These are phyloP conservation scores for Carabus problematicus DNA, from an alignment of 2,888 invertebrate species.

Conservation along the genomic window DNA sequence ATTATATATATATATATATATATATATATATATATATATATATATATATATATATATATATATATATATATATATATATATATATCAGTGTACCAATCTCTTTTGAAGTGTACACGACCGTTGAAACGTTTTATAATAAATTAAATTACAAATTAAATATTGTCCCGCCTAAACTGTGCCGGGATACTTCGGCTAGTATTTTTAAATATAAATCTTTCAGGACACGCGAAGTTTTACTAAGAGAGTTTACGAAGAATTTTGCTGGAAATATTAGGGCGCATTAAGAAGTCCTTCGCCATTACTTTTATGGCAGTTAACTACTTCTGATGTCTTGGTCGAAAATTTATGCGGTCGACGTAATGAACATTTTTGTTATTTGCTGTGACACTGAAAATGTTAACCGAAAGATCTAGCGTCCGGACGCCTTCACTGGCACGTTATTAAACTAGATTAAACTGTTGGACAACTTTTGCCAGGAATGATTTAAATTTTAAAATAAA, in stretches of 20 bases:
- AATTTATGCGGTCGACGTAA: slow-evolving; percentile 37
- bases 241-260: slow-evolving; percentile 31
- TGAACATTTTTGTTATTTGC: slow-evolving; percentile 35
- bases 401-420: background rate
- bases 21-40: too few species aligned
- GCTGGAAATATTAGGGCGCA: slow-evolving; percentile 31
- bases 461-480: too few species aligned
- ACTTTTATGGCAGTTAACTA: slow-evolving; percentile 39
- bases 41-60: too few species aligned
- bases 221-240: slow-evolving; percentile 14
- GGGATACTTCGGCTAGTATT: background rate
- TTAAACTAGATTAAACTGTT: slow-evolving; percentile 23
- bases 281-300: slow-evolving; percentile 36
- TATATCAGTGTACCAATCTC: too few species aligned
- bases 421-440: background rate
- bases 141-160: background rate
- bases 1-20: background rate
- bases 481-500: too few species aligned
- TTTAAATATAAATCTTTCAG: slow-evolving; percentile 25
- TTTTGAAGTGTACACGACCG: too few species aligned
- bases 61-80: slow-evolving; percentile 4
- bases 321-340: slow-evolving; percentile 28
- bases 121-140: slow-evolving; percentile 3
- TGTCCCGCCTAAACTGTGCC: too few species aligned
- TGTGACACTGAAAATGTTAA: slow-evolving; percentile 13